Percentiles rank a stretch among this genome's conserved stretches.
Evolutionary conservation across 2,113 vertebrate species (phyloP).

Genomic region (Mohoua ochrocephala): DNA sequence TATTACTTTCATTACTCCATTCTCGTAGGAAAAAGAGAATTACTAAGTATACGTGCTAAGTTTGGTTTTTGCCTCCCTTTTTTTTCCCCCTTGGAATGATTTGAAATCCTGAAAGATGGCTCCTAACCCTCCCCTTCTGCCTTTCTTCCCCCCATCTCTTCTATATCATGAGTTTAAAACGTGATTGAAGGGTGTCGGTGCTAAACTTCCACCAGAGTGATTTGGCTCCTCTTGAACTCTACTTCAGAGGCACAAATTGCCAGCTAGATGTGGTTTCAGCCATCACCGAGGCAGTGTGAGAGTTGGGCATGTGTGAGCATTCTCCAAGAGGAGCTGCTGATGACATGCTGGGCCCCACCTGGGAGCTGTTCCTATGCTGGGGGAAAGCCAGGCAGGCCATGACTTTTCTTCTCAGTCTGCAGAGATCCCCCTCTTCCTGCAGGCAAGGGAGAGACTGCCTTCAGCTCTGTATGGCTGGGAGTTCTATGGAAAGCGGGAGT

Average conservation of each 20-base stretch:
- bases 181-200: neutral
- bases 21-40: neutral
- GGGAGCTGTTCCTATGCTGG: neutral
- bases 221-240: neutral
- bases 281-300: neutral
- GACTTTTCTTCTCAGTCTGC: neutral
- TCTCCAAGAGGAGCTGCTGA: neutral
- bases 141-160: neutral
- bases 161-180: neutral
- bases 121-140: neutral
- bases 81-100: neutral
- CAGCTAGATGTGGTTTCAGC: neutral
- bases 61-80: fast-evolving
- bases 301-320: neutral
- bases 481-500: neutral
- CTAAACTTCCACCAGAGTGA: neutral
- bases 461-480: neutral
- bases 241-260: neutral
- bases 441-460: neutral
- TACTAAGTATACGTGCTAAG: neutral
- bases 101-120: neutral
- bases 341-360: neutral
- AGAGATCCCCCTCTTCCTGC: neutral
- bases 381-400: neutral
- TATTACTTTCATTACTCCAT: neutral